Conservation (phyloP, 1,140 invertebrate species). For the Varroa destructor region DNA sequence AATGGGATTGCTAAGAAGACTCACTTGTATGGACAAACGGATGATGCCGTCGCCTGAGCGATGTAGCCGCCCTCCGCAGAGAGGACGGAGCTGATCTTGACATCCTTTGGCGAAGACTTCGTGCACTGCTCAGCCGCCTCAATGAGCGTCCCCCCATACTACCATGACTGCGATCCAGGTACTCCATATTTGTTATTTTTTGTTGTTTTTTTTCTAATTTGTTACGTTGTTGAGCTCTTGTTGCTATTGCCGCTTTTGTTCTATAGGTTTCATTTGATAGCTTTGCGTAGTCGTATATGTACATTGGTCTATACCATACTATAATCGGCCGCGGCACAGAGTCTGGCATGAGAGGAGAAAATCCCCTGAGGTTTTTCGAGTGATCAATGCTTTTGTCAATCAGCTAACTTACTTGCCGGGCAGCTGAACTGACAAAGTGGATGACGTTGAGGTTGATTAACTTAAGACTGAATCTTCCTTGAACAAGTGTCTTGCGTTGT, state of each 20-base stretch:
- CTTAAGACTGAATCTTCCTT: too few species aligned
- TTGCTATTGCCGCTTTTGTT: conserved; percentile 1
- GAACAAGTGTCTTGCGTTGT: too few species aligned
- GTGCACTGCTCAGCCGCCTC: conserved; percentile 20
- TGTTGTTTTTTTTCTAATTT: background rate
- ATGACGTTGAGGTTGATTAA: too few species aligned
- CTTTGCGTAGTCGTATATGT: too few species aligned
- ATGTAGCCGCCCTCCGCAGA: conserved; percentile 6
- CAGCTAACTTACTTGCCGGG: too few species aligned
- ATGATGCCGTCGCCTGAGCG: background rate
- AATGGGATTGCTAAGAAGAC: background rate
- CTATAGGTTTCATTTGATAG: too few species aligned
- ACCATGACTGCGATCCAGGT: conserved; percentile 25
- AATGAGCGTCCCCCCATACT: conserved; percentile 26
- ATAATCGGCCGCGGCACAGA: too few species aligned
- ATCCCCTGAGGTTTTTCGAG: too few species aligned
- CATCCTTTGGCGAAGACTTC: conserved; percentile 4
- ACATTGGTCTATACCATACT: too few species aligned
- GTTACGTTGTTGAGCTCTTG: background rate
- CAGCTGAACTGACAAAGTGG: too few species aligned
- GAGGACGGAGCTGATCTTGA: conserved; percentile 22
- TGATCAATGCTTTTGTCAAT: too few species aligned
- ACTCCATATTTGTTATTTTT: conserved; percentile 10
- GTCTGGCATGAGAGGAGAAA: too few species aligned
- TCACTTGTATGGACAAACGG: conserved; percentile 15